Conservation (phyloP, 2,113 vertebrate genomes). For the Serilophus lunatus region DNA sequence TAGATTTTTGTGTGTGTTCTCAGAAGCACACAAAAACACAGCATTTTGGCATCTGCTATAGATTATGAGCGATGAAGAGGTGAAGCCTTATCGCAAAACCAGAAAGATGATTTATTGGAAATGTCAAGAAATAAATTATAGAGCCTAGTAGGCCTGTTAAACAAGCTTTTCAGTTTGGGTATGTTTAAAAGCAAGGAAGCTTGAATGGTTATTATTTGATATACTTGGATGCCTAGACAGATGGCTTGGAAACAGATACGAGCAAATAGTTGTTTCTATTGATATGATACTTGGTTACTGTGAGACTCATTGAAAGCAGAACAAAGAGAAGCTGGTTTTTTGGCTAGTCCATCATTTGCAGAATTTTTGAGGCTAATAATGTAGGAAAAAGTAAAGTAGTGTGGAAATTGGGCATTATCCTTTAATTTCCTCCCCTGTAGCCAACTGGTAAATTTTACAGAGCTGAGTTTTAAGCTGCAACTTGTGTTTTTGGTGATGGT, state of each 20-base stretch:
- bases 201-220: background rate
- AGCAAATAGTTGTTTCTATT: constrained; percentile 6
- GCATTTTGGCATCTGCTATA: background rate
- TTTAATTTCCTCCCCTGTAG: background rate
- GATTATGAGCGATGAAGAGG: background rate
- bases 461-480: background rate
- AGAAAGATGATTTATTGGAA: background rate
- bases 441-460: background rate
- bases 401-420: background rate
- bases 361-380: background rate
- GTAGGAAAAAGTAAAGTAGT: background rate
- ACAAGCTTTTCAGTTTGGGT: background rate
- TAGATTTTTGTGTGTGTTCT: background rate
- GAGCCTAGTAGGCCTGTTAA: background rate
- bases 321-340: background rate
- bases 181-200: background rate
- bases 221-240: background rate
- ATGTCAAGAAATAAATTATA: background rate
- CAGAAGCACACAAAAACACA: background rate
- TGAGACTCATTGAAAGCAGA: background rate
- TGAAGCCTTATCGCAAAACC: background rate
- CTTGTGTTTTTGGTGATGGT: background rate
- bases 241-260: background rate
- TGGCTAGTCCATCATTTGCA: background rate
- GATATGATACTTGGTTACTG: too few species aligned